Evolutionary conservation across 2,113 vertebrate genomes (phyloP).

Genomic region (Bubo bubo): DNA sequence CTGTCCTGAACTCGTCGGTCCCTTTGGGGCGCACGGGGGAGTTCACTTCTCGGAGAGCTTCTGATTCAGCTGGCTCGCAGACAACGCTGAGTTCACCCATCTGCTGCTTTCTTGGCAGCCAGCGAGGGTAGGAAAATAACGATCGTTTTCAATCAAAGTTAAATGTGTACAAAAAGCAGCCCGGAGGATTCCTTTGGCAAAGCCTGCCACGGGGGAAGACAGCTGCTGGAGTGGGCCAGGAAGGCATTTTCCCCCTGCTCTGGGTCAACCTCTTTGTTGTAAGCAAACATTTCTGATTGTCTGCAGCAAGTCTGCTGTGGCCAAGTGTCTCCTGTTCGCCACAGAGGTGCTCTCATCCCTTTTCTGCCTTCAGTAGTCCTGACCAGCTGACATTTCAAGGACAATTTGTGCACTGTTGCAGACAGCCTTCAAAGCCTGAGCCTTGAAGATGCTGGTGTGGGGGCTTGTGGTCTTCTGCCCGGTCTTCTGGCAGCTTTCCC

Average conservation of each 20-base stretch:
- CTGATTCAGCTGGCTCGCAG: not conserved
- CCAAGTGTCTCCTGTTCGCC: fast-evolving
- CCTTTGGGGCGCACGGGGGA: not conserved
- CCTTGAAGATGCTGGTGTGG: fast-evolving
- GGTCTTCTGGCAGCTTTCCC: not conserved
- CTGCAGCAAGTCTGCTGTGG: not conserved
- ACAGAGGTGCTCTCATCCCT: not conserved
- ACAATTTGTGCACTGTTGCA: not conserved
- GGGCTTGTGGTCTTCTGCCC: fast-evolving
- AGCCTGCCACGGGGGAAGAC: fast-evolving
- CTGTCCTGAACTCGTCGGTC: fast-evolving
- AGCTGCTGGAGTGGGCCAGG: not conserved
- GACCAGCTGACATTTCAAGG: not conserved
- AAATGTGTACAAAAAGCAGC: not conserved
- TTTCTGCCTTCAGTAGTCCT: not conserved
- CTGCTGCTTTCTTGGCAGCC: not conserved
- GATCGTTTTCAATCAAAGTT: not conserved
- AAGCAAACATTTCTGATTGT: not conserved
- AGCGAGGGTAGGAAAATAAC: not conserved
- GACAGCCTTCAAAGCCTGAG: not conserved
- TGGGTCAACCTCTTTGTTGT: not conserved
- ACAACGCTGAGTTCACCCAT: not conserved
- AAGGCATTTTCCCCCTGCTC: not conserved
- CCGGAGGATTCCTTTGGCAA: not conserved
- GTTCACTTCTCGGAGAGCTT: not conserved